Percentiles rank a stretch among this genome's conserved stretches.
phyloP scores from a whole-genome alignment of 1,140 invertebrate species.

The Diabrotica virgifera region DNA sequence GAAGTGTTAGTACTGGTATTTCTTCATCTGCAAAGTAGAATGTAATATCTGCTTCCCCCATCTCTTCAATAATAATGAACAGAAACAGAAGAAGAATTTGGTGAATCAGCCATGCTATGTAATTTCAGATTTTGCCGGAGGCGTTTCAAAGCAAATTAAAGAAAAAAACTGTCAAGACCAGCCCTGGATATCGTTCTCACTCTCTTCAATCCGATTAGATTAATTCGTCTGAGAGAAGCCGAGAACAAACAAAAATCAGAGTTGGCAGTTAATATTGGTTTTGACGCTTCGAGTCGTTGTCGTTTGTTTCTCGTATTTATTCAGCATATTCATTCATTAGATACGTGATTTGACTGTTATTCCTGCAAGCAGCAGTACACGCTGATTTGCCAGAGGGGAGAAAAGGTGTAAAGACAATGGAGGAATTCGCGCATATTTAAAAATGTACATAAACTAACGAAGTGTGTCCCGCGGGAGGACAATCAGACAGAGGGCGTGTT shows the following conservation, averaged over 20 bases:
- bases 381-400: too few relatives aligned
- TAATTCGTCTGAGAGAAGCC: slow-evolving; percentile 1
- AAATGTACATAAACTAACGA: too few relatives aligned
- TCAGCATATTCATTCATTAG: slow-evolving; percentile 1
- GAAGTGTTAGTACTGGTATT: too few relatives aligned
- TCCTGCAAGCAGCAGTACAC: too few relatives aligned
- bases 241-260: slow-evolving; percentile 2
- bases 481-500: too few relatives aligned
- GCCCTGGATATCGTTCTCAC: not conserved
- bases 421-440: too few relatives aligned
- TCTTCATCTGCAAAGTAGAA: not conserved
- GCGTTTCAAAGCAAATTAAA: too few relatives aligned
- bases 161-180: too few relatives aligned
- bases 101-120: too few relatives aligned
- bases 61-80: not conserved
- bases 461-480: too few relatives aligned
- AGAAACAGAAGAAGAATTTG: not conserved
- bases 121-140: too few relatives aligned
- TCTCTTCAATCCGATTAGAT: not conserved
- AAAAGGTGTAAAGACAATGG: too few relatives aligned
- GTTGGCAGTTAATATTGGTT: slow-evolving; percentile 2
- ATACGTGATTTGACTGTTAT: not conserved
- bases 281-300: not conserved
- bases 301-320: slow-evolving; percentile 2
- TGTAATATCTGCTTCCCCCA: not conserved